A percentile compares a stretch with the other conserved stretches of the same genome.
Evolutionary conservation across 2,113 vertebrate species (phyloP).

Genomic region (Tylochromis polylepis): DNA sequence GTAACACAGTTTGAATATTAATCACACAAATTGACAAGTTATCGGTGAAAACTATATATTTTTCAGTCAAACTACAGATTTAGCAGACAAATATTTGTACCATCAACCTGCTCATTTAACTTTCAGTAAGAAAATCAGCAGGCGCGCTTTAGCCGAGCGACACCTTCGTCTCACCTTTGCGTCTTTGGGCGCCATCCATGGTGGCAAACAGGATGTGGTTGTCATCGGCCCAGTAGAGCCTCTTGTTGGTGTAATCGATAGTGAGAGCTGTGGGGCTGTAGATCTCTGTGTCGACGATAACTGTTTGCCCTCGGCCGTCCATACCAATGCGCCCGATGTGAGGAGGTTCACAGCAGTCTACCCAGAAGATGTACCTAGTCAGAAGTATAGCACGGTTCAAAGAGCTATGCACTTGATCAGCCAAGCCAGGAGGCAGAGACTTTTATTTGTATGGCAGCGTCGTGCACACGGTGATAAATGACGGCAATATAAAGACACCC

Average conservation of each 20-base stretch:
- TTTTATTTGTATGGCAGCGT: not conserved
- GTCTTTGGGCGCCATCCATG: slow-evolving; percentile 90
- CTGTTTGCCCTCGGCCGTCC: slow-evolving; percentile 86
- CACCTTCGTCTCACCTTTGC: slow-evolving; percentile 78
- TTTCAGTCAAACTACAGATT: not conserved
- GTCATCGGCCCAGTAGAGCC: slow-evolving; percentile 95
- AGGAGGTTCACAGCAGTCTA: slow-evolving; percentile 92
- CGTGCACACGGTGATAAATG: not conserved
- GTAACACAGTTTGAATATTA: not conserved
- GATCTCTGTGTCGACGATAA: slow-evolving; percentile 89
- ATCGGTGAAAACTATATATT: not conserved
- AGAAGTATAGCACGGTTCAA: not conserved
- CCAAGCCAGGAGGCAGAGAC: not conserved
- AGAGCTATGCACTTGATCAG: not conserved
- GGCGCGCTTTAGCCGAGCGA: not conserved
- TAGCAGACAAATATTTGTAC: not conserved
- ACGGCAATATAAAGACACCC: not conserved
- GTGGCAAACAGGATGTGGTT: slow-evolving; percentile 94
- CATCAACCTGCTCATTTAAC: not conserved
- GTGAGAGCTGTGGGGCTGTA: slow-evolving; percentile 90
- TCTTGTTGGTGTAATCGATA: slow-evolving; percentile 94
- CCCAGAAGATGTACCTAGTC: slow-evolving; percentile 92
- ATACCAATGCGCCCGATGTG: slow-evolving; percentile 92
- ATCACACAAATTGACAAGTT: not conserved
- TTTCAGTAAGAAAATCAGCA: not conserved